phyloP scores from a whole-genome alignment of 2,888 invertebrate genomes.

The Drepana falcataria region DNA sequence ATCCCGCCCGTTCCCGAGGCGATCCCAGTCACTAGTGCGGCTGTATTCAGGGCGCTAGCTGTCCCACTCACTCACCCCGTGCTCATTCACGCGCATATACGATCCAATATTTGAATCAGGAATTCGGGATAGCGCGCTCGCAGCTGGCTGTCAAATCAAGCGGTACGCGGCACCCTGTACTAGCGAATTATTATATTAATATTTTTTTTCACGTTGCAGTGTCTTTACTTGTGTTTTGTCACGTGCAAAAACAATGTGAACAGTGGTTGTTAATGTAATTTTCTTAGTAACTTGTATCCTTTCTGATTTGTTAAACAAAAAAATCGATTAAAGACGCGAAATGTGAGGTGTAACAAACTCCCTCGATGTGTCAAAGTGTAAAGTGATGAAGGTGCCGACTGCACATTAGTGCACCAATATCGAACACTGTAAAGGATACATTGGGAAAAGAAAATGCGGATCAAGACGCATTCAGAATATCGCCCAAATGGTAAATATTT shows the following conservation, averaged over 20 bases:
- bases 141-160: constrained; percentile 78
- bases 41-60: constrained; percentile 50
- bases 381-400: constrained; percentile 66
- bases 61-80: constrained; percentile 47
- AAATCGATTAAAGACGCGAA: constrained; percentile 58
- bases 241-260: constrained; percentile 78
- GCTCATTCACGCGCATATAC: constrained; percentile 65
- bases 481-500: constrained; percentile 73
- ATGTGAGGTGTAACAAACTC: constrained; percentile 61
- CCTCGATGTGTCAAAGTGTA: constrained; percentile 59
- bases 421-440: constrained; percentile 75
- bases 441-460: constrained; percentile 77
- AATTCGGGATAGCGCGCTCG: constrained; percentile 71
- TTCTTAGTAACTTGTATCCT: constrained; percentile 75
- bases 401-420: constrained; percentile 54
- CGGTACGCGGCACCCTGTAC: constrained; percentile 43
- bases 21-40: constrained; percentile 43
- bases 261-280: constrained; percentile 77
- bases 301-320: constrained; percentile 51
- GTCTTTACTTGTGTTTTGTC: constrained; percentile 78
- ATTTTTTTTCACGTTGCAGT: constrained; percentile 58
- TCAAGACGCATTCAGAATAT: constrained; percentile 68
- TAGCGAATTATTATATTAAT: constrained; percentile 32
- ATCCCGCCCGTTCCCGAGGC: constrained; percentile 56
- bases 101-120: constrained; percentile 70